Conservation (phyloP, 92 coral and sea anemone species). For the Porites evermanni region DNA sequence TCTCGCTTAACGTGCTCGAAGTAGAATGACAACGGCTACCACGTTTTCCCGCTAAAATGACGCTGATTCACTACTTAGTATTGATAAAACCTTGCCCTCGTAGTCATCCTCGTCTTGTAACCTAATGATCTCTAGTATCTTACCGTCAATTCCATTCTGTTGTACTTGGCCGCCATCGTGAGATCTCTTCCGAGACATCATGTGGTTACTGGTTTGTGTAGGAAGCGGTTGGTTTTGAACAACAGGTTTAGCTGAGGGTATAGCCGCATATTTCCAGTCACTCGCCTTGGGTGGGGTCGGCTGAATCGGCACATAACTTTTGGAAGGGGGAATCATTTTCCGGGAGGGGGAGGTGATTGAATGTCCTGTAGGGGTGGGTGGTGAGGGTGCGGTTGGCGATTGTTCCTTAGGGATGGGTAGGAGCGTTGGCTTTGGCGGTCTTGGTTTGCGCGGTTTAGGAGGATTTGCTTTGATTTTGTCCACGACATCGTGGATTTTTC, state of each 20-base stretch:
- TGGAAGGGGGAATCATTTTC: constrained; percentile 93
- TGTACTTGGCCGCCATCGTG: constrained; percentile 78
- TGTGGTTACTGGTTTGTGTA: constrained; percentile 76
- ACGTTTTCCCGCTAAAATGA: no score
- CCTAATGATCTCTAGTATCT: constrained; percentile 3
- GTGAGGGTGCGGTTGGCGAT: constrained; percentile 65
- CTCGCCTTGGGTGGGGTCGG: constrained; percentile 82
- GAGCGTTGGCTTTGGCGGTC: constrained; percentile 77
- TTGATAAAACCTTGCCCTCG: no score
- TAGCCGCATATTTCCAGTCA: constrained; percentile 90
- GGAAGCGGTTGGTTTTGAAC: constrained; percentile 40
- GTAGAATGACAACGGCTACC: no score
- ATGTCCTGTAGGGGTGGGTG: constrained; percentile 86
- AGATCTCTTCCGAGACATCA: constrained; percentile 95
- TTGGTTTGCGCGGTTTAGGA: constrained; percentile 75
- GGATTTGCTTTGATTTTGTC: constrained; percentile 84
- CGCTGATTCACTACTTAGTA: no score
- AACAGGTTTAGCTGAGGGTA: constrained; percentile 88
- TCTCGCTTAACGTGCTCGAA: no score
- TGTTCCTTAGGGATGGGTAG: constrained; percentile 77
- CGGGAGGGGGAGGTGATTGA: constrained; percentile 92
- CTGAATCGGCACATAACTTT: constrained; percentile 78
- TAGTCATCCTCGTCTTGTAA: background rate
- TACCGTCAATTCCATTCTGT: constrained; percentile 98
- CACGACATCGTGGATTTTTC: constrained; percentile 84